Base-by-base conservation (phyloP, 1,140 invertebrate genomes). In the Aricia agestis region DNA sequence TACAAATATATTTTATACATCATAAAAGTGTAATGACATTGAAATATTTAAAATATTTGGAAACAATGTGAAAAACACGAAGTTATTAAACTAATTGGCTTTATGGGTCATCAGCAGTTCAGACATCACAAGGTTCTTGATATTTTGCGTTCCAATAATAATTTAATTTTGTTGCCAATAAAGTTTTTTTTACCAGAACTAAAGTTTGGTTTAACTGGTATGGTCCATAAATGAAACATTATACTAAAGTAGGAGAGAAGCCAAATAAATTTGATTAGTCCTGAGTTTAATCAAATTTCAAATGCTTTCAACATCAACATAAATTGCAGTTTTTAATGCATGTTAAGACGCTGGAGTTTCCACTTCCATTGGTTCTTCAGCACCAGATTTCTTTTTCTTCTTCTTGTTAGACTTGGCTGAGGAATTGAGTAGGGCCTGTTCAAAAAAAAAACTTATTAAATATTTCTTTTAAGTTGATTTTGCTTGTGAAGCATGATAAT, bases 321-420 rank as follows among this genome's bases (percentile, higher is more conserved):
- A 6, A 2, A 32, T 36, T 36, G 36, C 5, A 36, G 5, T 36
- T 9, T 6, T 36, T 36, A 36, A 36, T 36, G 36, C 36, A 36
- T 36, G 36, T 36, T 36, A 36, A 36, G 36, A 94, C 87, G 93
- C 94, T 85, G 93, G 93, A 58, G 93, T 93, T 81, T 95, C 94
- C 6, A 93, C 93, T 92, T 94, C 94, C 93, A 94, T 93, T 15
- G 93, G 89, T 74, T 93, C 92, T 77, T 94, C 93, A 59, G 92
- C 91, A 32, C 92, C 93, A 67, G 93, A 84, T 61, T 94, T 94
- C 93, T 96, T 97, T 94, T 97, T 98, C 94, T 97, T 98, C 94
- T 97, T 98, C 90, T 97, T 97, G 77, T 95, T 95, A 6, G 95
- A 92, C 87, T 97, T 97, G 32, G 96, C 95, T 15, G 96, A 96